A percentile compares a stretch with the other conserved stretches of the same genome.
phyloP scores from a whole-genome alignment of 2,888 invertebrate species.

The Abscondita cerata region DNA sequence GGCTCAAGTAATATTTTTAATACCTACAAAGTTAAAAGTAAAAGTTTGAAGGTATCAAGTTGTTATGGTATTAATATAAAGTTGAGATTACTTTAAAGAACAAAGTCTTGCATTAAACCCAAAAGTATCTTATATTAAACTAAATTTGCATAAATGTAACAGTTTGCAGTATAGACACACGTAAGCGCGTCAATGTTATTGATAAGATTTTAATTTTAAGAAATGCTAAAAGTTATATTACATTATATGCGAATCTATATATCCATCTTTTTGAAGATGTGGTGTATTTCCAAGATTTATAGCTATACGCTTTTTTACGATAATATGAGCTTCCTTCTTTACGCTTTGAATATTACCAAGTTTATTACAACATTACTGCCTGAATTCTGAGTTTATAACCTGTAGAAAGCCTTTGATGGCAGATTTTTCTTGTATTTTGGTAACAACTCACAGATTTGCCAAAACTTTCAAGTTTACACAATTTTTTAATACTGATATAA shows the following conservation, averaged over 20 bases:
- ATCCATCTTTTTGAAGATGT: slow-evolving; percentile 4
- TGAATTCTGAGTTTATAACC: slow-evolving; percentile 27
- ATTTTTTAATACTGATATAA: too few relatives aligned
- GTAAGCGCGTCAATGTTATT: not conserved
- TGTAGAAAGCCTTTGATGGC: slow-evolving; percentile 23
- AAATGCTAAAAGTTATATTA: slow-evolving; percentile 6
- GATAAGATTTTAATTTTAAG: not conserved
- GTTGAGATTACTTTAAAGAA: slow-evolving; percentile 12
- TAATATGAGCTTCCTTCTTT: slow-evolving; percentile 32
- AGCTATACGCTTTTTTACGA: slow-evolving; percentile 30
- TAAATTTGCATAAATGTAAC: slow-evolving; percentile 6
- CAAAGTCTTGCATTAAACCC: slow-evolving; percentile 1
- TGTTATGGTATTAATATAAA: slow-evolving; percentile 12
- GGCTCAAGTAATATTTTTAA: slow-evolving; percentile 5
- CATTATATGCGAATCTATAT: slow-evolving; percentile 6
- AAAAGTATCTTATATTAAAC: not conserved
- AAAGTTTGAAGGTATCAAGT: slow-evolving; percentile 3
- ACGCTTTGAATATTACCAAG: slow-evolving; percentile 32
- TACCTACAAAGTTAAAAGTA: slow-evolving; percentile 9
- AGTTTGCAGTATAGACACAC: not conserved
- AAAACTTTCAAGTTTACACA: not conserved
- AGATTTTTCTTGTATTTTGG: slow-evolving; percentile 18
- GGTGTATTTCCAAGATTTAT: slow-evolving; percentile 24
- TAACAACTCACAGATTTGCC: slow-evolving; percentile 6
- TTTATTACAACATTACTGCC: slow-evolving; percentile 28